These are phyloP conservation scores for Ephialtes manifestator DNA, from an alignment of 2,888 invertebrate genomes.

Conservation along the genomic window DNA sequence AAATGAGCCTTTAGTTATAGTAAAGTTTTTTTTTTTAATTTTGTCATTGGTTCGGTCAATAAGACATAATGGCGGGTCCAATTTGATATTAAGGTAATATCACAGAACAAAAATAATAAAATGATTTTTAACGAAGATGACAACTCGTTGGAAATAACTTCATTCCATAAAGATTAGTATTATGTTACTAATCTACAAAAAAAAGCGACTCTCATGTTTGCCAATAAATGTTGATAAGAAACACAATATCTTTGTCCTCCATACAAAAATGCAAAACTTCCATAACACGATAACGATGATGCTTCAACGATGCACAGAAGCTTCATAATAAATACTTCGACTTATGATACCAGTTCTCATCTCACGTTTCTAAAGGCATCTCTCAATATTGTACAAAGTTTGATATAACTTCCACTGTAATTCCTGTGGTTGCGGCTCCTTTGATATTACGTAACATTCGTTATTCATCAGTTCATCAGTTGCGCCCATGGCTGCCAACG, in stretches of 20 bases:
- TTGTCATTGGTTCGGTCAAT: no score
- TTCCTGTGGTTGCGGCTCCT: neutral
- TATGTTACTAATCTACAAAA: neutral
- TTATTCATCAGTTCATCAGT: neutral
- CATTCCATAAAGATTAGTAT: neutral
- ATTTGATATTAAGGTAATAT: no score
- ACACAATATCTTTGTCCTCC: neutral
- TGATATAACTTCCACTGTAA: neutral
- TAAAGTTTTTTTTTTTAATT: slow-evolving; percentile 51
- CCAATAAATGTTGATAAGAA: neutral
- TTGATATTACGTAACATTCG: neutral
- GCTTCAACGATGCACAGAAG: neutral
- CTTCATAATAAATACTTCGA: neutral
- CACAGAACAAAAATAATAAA: slow-evolving; percentile 43
- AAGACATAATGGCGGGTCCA: no score
- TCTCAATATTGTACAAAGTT: neutral
- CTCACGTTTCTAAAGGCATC: neutral
- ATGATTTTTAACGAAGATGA: slow-evolving; percentile 4
- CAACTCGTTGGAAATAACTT: neutral
- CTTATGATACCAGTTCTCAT: neutral
- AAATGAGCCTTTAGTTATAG: slow-evolving; percentile 6
- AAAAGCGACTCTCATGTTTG: neutral
- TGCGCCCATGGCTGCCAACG: neutral
- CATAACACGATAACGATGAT: neutral
- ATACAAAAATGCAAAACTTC: neutral